Percentiles rank a stretch among this genome's conserved stretches.
Evolutionary conservation across 2,888 invertebrate genomes (phyloP).

Genomic region (Tinea semifulvella): DNA sequence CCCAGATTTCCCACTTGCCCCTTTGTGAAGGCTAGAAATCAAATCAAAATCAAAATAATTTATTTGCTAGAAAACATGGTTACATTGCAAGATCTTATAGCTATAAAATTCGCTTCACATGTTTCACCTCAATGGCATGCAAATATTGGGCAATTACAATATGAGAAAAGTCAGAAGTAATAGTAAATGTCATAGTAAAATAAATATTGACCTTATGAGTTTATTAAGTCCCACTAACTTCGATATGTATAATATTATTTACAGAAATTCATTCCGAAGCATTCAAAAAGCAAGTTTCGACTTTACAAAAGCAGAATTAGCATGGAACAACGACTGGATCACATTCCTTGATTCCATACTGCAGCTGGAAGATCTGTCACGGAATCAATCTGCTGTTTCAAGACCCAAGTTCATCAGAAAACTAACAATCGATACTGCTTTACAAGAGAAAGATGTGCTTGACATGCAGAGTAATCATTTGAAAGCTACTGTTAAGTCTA

Average conservation of each 20-base stretch:
- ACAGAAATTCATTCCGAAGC: slow-evolving; percentile 33
- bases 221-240: no score
- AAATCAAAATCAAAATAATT: no score
- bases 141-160: no score
- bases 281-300: slow-evolving; percentile 28
- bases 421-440: slow-evolving; percentile 28
- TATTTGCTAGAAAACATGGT: no score
- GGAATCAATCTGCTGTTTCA: slow-evolving; percentile 65
- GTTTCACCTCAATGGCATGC: no score
- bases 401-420: slow-evolving; percentile 60
- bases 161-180: no score
- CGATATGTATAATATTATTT: slow-evolving; percentile 13
- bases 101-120: no score
- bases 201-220: no score
- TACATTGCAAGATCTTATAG: no score
- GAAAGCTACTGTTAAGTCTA: slow-evolving; percentile 19
- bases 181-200: no score
- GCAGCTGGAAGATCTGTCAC: slow-evolving; percentile 75
- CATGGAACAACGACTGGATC: slow-evolving; percentile 82
- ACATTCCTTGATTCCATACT: slow-evolving; percentile 83
- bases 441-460: slow-evolving; percentile 19
- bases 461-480: slow-evolving; percentile 17
- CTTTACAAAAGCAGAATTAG: slow-evolving; percentile 36
- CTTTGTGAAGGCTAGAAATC: no score
- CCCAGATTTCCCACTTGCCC: no score